A percentile compares a stretch with the other conserved stretches of the same genome.
Evolutionary conservation across 2,888 invertebrate species (phyloP).

Genomic region (Ophraella communa): DNA sequence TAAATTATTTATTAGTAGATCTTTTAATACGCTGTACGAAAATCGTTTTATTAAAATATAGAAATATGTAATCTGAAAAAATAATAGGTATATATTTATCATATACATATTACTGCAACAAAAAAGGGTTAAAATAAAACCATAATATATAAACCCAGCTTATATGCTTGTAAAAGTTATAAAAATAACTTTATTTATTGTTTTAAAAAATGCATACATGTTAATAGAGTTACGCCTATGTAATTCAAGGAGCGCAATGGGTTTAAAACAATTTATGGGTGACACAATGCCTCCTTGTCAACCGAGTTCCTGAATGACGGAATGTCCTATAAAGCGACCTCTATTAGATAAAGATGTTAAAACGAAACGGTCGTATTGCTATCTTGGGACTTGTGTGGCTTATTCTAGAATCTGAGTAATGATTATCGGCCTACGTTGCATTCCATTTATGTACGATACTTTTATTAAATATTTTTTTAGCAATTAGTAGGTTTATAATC

Average conservation of each 20-base stretch:
- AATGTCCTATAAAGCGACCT: conserved; percentile 41
- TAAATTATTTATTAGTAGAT: no score
- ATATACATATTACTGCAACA: no score
- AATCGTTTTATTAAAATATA: no score
- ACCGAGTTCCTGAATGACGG: conserved; percentile 41
- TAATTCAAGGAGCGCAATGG: neutral
- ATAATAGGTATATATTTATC: no score
- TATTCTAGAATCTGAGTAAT: conserved; percentile 19
- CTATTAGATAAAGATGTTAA: conserved; percentile 39
- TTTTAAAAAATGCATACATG: neutral
- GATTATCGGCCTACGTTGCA: conserved; percentile 11
- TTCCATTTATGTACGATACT: conserved; percentile 12
- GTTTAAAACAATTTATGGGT: conserved; percentile 34
- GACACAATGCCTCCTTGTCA: conserved; percentile 45
- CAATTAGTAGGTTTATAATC: neutral
- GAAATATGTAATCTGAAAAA: no score
- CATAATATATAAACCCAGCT: no score
- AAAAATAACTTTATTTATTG: no score
- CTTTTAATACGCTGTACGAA: no score
- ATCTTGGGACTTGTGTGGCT: conserved; percentile 25
- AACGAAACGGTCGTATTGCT: conserved; percentile 26
- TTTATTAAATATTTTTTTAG: neutral
- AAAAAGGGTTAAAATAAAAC: no score
- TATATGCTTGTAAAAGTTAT: no score
- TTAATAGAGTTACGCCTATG: neutral